Evolutionary conservation across 2,113 vertebrate species (phyloP), one percentile per base, ranked within the genome.

Genomic region (Pachypanchax playfairii): DNA sequence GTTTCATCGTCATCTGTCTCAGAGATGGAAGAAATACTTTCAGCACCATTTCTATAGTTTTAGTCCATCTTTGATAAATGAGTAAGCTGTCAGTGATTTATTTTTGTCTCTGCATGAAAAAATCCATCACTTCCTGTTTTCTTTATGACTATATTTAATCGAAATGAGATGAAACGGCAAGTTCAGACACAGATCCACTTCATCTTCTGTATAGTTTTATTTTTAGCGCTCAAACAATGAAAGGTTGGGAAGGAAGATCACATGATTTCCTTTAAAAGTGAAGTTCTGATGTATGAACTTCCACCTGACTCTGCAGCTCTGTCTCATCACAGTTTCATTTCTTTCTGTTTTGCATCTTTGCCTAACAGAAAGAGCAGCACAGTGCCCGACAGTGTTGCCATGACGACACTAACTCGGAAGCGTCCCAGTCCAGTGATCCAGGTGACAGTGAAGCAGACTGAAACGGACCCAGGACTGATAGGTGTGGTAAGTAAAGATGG

Each of bases 371-470:
- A 92, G 73, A 93, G 91, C 87, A 93, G 92, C 65, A 93, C 91
- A 5, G 91, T 89, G 28, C 91, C 92, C 0, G 92, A 92, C 74
- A 88, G 86, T 12, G 90, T 93, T 75, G 89, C 90, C 63, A 92
- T 92, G 91, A 86, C 86, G 18, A 88, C 86, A 22, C n/a, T 92
- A 88, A 84, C 85, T 53, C 79, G 74, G 38, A 92, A 92, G 78
- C 83, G 89, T 25, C 83, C 80, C 43, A 92, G 91, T 83, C 87
- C 91, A 17, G 82, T 92, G 54, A 91, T 92, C 74, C 92, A 92
- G 75, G 91, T 92, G 66, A 92, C 90, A 10, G 88, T 92, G 38
- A 93, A 93, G 66, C 91, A 92, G 88, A 93, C 90, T 17, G 92
- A 93, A 77, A 92, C 90, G 0, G 87, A 92, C 70, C 65, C 75